phyloP scores from a whole-genome alignment of 2,888 invertebrate genomes.

The Zygaena filipendulae region DNA sequence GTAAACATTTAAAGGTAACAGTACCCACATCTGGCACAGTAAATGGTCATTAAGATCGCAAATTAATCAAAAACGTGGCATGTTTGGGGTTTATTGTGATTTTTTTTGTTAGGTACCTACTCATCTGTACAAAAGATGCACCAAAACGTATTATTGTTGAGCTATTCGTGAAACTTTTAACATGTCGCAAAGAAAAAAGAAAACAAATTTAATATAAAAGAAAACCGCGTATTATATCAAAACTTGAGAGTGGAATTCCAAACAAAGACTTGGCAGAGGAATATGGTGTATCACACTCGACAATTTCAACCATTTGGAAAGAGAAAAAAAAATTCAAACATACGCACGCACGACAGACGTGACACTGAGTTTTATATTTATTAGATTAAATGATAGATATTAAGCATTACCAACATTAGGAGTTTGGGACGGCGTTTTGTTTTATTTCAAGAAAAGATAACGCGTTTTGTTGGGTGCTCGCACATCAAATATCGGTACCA shows the following conservation, averaged over 20 bases:
- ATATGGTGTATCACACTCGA: constrained; percentile 16
- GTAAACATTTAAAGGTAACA: background rate
- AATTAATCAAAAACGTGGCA: too few species aligned
- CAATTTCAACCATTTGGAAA: constrained; percentile 16
- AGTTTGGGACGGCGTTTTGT: too few species aligned
- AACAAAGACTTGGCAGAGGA: constrained; percentile 12
- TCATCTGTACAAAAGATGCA: constrained; percentile 2
- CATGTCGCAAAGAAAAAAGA: constrained; percentile 7
- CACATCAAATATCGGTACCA: too few species aligned
- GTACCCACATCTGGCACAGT: background rate
- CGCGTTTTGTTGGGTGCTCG: too few species aligned
- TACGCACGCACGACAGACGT: too few species aligned
- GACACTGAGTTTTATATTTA: too few species aligned
- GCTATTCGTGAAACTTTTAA: constrained; percentile 3
- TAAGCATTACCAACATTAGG: too few species aligned
- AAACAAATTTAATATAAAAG: constrained; percentile 12
- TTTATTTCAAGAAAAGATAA: too few species aligned
- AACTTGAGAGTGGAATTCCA: too few species aligned
- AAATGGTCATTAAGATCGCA: too few species aligned
- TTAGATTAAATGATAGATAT: too few species aligned
- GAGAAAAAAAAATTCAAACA: constrained; percentile 20
- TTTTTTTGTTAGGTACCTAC: background rate
- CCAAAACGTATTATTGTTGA: constrained; percentile 1
- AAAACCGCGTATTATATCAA: constrained; percentile 13
- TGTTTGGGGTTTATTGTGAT: background rate